These are phyloP conservation scores for Troglohyphantes excavatus DNA, from an alignment of 2,888 invertebrate species.

Conservation along the genomic window DNA sequence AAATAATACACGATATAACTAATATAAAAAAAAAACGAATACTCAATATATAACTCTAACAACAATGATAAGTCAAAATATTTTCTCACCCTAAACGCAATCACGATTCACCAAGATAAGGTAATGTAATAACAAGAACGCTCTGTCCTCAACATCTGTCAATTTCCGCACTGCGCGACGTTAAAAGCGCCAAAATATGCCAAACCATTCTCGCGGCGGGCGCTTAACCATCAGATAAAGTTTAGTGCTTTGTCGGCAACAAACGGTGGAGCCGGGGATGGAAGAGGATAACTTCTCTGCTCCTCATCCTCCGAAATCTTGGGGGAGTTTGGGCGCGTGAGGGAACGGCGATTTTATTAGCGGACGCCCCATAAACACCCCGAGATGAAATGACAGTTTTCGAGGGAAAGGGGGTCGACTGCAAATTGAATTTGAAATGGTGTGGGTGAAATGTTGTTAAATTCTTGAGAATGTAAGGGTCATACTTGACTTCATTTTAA, in stretches of 20 bases:
- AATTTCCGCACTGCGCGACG: background rate
- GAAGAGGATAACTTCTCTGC: background rate
- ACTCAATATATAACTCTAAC: too few species aligned
- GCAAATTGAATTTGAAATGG: constrained; percentile 39
- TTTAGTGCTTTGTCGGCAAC: constrained; percentile 50
- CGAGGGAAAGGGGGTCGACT: constrained; percentile 7
- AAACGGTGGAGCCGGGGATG: background rate
- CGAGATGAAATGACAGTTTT: constrained; percentile 44
- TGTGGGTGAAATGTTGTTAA: too few species aligned
- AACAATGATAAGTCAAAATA: too few species aligned
- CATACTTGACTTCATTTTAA: too few species aligned
- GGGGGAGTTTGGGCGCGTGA: constrained; percentile 15
- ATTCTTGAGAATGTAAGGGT: too few species aligned
- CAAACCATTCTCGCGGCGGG: background rate
- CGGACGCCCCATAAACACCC: constrained; percentile 57
- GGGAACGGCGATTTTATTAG: constrained; percentile 63
- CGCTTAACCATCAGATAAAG: constrained; percentile 52
- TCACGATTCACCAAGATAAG: background rate
- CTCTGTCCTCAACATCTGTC: background rate
- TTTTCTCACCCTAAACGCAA: background rate
- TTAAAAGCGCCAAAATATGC: background rate
- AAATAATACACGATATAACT: too few species aligned
- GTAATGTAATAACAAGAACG: background rate
- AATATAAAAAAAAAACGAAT: too few species aligned
- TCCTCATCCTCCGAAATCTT: constrained; percentile 13